These are phyloP conservation scores for Aleiodes leptofemur DNA, from an alignment of 2,888 invertebrate species.

Conservation along the genomic window DNA sequence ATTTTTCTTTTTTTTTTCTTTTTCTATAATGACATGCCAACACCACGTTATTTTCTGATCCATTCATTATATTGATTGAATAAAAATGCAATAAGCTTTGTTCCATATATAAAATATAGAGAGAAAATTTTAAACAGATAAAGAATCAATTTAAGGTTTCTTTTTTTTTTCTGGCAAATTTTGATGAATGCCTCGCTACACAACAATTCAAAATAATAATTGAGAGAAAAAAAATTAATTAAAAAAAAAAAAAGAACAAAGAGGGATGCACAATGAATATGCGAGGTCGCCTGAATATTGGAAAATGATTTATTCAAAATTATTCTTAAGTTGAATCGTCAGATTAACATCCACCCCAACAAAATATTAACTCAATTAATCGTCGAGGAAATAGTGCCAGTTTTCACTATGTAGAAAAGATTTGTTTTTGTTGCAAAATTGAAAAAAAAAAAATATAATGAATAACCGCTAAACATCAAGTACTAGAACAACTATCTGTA, in stretches of 20 bases:
- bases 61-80: slow-evolving; percentile 1
- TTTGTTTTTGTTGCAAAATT: neutral
- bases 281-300: slow-evolving; percentile 66
- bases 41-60: slow-evolving; percentile 44
- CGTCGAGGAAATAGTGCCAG: neutral
- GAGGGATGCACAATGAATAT: slow-evolving; percentile 76
- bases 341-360: too few relatives aligned
- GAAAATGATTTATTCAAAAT: too few relatives aligned
- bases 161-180: slow-evolving; percentile 57
- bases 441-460: too few relatives aligned
- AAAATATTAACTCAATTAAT: neutral
- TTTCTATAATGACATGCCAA: slow-evolving; percentile 47
- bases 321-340: too few relatives aligned
- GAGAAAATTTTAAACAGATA: slow-evolving; percentile 23
- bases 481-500: too few relatives aligned
- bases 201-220: slow-evolving; percentile 59
- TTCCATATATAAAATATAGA: slow-evolving; percentile 17
- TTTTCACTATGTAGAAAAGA: neutral
- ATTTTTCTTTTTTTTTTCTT: slow-evolving; percentile 31
- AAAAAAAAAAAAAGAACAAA: slow-evolving; percentile 38
- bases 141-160: slow-evolving; percentile 22
- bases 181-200: slow-evolving; percentile 70
- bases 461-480: too few relatives aligned
- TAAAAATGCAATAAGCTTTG: too few relatives aligned
- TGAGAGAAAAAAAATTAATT: neutral